Evolutionary conservation across 2,797 vertebrate species (phyloP), one percentile per base, ranked within the genome.

Genomic region (Dermochelys coriacea): DNA sequence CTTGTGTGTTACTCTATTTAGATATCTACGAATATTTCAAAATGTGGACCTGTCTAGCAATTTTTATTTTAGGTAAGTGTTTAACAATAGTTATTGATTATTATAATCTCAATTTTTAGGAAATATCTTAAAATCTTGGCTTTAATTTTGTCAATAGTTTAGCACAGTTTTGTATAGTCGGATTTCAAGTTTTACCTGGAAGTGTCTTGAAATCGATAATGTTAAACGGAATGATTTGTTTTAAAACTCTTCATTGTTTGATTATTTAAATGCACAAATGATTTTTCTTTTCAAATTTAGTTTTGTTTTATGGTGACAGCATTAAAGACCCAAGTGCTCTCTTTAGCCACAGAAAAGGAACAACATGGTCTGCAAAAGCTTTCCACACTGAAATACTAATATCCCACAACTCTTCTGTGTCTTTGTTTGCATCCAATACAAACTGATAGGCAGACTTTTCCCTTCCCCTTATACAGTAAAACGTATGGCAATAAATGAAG

Each of bases 31-130:
- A 94, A 99, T 99, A 95, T 99, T 99, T 98, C 99, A 99, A 98
- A 99, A 99, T 89, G 99, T 99, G 91, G 99, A 99, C 93, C 98
- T 99, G 31, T 99, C 99, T 86, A 99, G 99, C 97, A 99, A 99
- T 97, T 99, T 99, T 98, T 99, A 99, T 97, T 99, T 99, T 97
- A 99, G 99, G 99, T 99, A 97, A 92, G 98, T 96, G 79, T 90
- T 74, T 18, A 6, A 95, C 80, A 68, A 55, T 45, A 31, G 12
- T 45, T 41, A 31, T 45, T 77, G 41, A 47, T 25, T 75, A 75
- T 47, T 47, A 16, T 75, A 41, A 14, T 75, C 4, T 61, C 27
- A 31, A 16, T 54, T 61, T 61, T 61, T 61, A 61, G 59, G 31
- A 34, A 14, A 75, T 7, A 75, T 45, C 25, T 75, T 75, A 75